Conservation (phyloP, 2,888 invertebrate species). For the Apamea anceps region DNA sequence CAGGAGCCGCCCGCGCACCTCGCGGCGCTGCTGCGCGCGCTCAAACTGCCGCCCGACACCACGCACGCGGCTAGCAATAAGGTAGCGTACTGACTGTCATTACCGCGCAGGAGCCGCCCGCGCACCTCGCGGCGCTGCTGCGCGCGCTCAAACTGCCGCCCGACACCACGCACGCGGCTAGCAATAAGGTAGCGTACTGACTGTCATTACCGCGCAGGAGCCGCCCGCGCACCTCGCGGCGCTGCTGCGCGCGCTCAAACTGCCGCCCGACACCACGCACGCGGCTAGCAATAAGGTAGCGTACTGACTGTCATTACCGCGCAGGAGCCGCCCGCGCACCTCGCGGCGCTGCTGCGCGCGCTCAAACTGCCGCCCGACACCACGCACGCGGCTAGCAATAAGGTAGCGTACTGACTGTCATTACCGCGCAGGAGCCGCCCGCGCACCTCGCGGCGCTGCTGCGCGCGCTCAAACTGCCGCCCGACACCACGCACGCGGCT, state of each 20-base stretch:
- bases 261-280: constrained; percentile 83
- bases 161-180: constrained; percentile 79
- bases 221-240: constrained; percentile 75
- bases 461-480: constrained; percentile 78
- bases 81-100: constrained; percentile 66
- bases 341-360: constrained; percentile 76
- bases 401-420: constrained; percentile 69
- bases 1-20: constrained; percentile 74
- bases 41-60: constrained; percentile 82
- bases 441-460: constrained; percentile 77
- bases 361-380: constrained; percentile 83
- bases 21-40: constrained; percentile 74
- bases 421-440: too few species aligned
- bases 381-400: constrained; percentile 74
- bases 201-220: too few species aligned
- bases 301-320: too few species aligned
- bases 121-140: constrained; percentile 77
- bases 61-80: constrained; percentile 76
- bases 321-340: constrained; percentile 72
- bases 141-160: constrained; percentile 79
- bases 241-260: constrained; percentile 73
- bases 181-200: constrained; percentile 72
- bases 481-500: constrained; percentile 80
- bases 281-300: constrained; percentile 78
- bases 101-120: too few species aligned